A percentile compares a stretch with the other conserved stretches of the same genome.
phyloP scores from a whole-genome alignment of 2,797 vertebrate species.

The Petrocephalus sullivani region DNA sequence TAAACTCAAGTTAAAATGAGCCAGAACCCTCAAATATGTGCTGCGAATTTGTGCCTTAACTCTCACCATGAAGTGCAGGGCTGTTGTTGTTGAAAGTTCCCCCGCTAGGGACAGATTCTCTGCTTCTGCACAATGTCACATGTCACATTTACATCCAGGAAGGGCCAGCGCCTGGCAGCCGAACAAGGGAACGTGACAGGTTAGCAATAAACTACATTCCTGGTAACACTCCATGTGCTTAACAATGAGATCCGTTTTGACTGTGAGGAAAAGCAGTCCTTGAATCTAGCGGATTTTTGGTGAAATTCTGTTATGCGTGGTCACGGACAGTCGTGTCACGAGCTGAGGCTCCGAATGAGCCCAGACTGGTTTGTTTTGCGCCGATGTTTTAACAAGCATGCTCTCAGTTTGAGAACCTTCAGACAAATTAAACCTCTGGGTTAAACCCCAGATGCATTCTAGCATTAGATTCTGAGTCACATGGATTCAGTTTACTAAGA shows the following conservation, averaged over 20 bases:
- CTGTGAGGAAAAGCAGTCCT: background rate
- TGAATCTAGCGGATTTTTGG: background rate
- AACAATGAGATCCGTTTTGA: background rate
- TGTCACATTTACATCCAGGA: background rate
- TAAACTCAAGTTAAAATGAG: background rate
- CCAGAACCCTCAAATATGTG: background rate
- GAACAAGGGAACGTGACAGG: background rate
- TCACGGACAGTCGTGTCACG: background rate
- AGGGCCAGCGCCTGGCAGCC: background rate
- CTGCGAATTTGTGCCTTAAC: background rate
- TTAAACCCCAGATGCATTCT: background rate
- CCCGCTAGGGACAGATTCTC: background rate
- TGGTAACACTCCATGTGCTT: background rate
- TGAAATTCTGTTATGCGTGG: background rate
- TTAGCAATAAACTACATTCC: background rate
- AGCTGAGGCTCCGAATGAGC: background rate
- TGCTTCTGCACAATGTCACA: background rate
- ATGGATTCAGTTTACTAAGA: background rate
- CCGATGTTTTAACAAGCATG: background rate
- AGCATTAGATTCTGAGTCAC: no score
- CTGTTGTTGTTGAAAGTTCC: background rate
- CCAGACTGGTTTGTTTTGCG: background rate
- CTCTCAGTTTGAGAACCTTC: background rate
- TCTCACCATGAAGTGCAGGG: background rate
- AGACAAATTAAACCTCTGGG: background rate